phyloP scores from a whole-genome alignment of 2,888 invertebrate species.

The Morpho helenor region DNA sequence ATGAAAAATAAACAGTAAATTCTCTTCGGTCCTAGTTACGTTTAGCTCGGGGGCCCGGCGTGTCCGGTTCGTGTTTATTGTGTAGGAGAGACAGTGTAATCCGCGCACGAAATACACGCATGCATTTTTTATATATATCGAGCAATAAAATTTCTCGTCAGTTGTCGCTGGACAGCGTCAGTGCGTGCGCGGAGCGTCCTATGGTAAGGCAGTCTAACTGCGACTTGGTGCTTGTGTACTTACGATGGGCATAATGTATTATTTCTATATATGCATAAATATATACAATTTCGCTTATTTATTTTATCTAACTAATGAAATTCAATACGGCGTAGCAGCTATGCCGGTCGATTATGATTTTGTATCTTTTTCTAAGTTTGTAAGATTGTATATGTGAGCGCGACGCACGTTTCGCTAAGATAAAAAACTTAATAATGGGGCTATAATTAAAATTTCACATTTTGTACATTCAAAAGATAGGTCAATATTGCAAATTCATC shows the following conservation, averaged over 20 bases:
- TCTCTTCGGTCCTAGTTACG: no score
- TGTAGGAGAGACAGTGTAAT: conserved; percentile 22
- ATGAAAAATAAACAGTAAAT: no score
- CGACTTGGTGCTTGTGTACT: conserved; percentile 74
- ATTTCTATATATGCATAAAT: conserved; percentile 49
- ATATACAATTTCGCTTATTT: conserved; percentile 56
- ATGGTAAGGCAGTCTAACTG: conserved; percentile 65
- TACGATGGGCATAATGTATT: conserved; percentile 57
- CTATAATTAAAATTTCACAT: not conserved
- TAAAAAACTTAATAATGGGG: not conserved
- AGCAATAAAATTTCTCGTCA: conserved; percentile 14
- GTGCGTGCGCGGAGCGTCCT: conserved; percentile 37
- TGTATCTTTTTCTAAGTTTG: conserved; percentile 35
- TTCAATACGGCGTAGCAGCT: conserved; percentile 35
- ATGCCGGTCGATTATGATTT: conserved; percentile 36
- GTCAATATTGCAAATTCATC: no score
- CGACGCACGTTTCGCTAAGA: conserved; percentile 30
- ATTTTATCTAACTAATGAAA: conserved; percentile 46
- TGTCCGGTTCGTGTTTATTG: not conserved
- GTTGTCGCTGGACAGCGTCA: conserved; percentile 3
- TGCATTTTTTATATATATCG: conserved; percentile 2
- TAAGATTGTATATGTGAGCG: conserved; percentile 46
- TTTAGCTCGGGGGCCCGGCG: no score
- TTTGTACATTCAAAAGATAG: not conserved
- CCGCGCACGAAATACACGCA: conserved; percentile 18